Percentiles rank a stretch among this genome's conserved stretches.
Evolutionary conservation across 2,888 invertebrate species (phyloP).

Genomic region (Cheilosia variabilis): DNA sequence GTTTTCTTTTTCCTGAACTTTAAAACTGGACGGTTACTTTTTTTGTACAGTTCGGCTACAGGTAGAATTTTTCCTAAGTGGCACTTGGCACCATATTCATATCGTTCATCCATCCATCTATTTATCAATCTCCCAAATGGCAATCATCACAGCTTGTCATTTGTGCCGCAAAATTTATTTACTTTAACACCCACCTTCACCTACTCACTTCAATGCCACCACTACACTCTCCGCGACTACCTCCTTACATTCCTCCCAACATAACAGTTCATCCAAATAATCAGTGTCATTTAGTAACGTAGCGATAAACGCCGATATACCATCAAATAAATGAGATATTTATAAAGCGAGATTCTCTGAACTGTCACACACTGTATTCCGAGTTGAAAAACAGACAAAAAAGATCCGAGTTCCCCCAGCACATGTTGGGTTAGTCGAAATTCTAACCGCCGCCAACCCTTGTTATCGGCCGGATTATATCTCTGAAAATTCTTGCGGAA

Average conservation of each 20-base stretch:
- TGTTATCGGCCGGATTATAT: constrained; percentile 55
- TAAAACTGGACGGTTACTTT: too few relatives aligned
- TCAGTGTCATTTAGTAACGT: constrained; percentile 55
- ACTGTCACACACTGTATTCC: constrained; percentile 46
- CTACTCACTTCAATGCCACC: not conserved
- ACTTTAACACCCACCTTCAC: not conserved
- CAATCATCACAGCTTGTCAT: not conserved
- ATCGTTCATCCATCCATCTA: not conserved
- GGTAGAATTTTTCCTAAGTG: too few relatives aligned
- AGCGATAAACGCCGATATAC: constrained; percentile 48
- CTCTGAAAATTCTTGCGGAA: constrained; percentile 49
- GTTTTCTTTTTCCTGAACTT: too few relatives aligned
- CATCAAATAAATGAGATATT: constrained; percentile 64
- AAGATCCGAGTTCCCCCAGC: constrained; percentile 13
- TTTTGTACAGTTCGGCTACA: too few relatives aligned
- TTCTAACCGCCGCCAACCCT: constrained; percentile 52
- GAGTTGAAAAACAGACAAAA: constrained; percentile 24
- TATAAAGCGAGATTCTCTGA: constrained; percentile 43
- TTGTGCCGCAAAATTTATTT: not conserved
- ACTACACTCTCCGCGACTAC: constrained; percentile 39
- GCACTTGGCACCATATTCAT: too few relatives aligned
- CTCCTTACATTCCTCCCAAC: constrained; percentile 16
- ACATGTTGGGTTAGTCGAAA: constrained; percentile 19
- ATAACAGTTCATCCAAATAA: constrained; percentile 61
- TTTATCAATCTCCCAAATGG: not conserved